These are phyloP conservation scores for Nanger granti DNA, from an alignment of 2,113 vertebrate species.

Conservation along the genomic window DNA sequence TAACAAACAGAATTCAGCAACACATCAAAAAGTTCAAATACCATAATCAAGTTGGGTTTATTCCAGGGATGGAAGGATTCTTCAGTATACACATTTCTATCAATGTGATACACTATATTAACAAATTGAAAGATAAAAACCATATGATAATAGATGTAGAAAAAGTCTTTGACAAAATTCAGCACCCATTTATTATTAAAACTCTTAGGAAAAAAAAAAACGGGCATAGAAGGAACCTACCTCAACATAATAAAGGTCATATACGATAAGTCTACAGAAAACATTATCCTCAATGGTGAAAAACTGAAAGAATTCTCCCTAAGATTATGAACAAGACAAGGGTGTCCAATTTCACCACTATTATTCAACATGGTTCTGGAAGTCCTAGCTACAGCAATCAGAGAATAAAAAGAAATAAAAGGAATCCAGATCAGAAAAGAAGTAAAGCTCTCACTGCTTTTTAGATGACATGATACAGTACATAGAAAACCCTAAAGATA, in stretches of 20 bases:
- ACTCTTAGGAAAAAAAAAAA: neutral
- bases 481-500: neutral
- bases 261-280: neutral
- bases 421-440: neutral
- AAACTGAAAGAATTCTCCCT: neutral
- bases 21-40: neutral
- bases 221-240: neutral
- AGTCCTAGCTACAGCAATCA: no score
- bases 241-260: neutral
- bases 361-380: neutral
- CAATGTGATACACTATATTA: neutral
- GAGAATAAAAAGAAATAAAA: neutral
- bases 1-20: neutral
- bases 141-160: neutral
- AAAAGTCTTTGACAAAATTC: neutral
- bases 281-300: neutral
- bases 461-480: neutral
- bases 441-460: neutral
- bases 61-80: neutral
- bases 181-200: neutral
- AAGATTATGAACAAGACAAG: neutral
- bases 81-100: neutral
- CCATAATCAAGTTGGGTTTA: neutral
- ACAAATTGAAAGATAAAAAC: neutral
- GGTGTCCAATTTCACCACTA: neutral